Evolutionary conservation across 2,888 invertebrate species (phyloP).

Genomic region (Polymixis flavicincta): DNA sequence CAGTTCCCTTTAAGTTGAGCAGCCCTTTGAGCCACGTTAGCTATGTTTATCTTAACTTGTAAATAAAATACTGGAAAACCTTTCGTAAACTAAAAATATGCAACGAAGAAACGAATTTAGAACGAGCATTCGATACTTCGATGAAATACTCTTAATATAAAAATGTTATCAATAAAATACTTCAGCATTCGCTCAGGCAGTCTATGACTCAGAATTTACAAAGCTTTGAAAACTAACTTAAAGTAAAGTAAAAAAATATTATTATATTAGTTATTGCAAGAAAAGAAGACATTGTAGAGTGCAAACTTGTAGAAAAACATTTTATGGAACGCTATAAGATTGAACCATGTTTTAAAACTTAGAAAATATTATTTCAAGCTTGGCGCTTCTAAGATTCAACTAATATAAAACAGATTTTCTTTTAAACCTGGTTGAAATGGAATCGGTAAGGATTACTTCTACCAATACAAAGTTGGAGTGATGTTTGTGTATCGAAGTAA

Average conservation of each 20-base stretch:
- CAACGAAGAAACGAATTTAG: background rate
- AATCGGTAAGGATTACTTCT: slow-evolving; percentile 16
- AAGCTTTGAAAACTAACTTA: slow-evolving; percentile 35
- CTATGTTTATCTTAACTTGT: too few species aligned
- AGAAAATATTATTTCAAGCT: slow-evolving; percentile 47
- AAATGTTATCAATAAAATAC: slow-evolving; percentile 27
- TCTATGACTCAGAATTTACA: slow-evolving; percentile 34
- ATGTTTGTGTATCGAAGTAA: slow-evolving; percentile 5
- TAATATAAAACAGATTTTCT: slow-evolving; percentile 36
- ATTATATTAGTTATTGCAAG: slow-evolving; percentile 32
- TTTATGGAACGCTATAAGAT: slow-evolving; percentile 47
- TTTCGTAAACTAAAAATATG: background rate
- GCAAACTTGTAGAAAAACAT: slow-evolving; percentile 48
- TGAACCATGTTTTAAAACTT: slow-evolving; percentile 56
- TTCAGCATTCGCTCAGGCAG: slow-evolving; percentile 16
- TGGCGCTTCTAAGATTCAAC: slow-evolving; percentile 6
- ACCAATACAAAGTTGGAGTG: slow-evolving; percentile 8
- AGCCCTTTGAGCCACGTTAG: too few species aligned
- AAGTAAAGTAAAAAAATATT: slow-evolving; percentile 41
- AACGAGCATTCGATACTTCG: background rate
- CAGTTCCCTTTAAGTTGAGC: too few species aligned
- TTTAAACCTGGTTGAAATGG: slow-evolving; percentile 14
- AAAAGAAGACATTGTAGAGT: slow-evolving; percentile 50
- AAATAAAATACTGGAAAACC: too few species aligned
- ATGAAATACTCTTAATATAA: slow-evolving; percentile 5